A percentile compares a stretch with the other conserved stretches of the same genome.
These are phyloP conservation scores for Epinephelus moara DNA, from an alignment of 2,113 vertebrate species.

Conservation along the genomic window DNA sequence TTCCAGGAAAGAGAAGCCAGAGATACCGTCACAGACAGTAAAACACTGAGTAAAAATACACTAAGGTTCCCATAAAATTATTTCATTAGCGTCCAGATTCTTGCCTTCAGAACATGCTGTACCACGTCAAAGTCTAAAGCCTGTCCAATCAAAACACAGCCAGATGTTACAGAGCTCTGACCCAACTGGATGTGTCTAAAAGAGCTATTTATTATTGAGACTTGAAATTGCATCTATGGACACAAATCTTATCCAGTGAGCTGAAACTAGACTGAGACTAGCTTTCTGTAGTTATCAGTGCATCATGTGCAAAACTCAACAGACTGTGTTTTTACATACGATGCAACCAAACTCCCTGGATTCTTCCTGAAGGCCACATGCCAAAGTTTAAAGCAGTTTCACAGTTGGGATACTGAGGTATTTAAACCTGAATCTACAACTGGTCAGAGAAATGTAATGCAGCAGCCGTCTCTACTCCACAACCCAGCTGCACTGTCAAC, in stretches of 20 bases:
- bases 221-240: slow-evolving; percentile 6
- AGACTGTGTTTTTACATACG: neutral
- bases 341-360: slow-evolving; percentile 20
- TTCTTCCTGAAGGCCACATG: slow-evolving; percentile 10
- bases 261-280: slow-evolving; percentile 1
- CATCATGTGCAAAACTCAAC: slow-evolving; percentile 12
- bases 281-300: neutral
- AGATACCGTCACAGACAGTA: slow-evolving; percentile 67
- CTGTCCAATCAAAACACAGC: slow-evolving; percentile 79
- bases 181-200: slow-evolving; percentile 33
- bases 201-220: slow-evolving; percentile 9
- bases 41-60: slow-evolving; percentile 66
- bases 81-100: slow-evolving; percentile 62
- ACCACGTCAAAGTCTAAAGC: slow-evolving; percentile 56
- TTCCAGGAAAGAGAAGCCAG: slow-evolving; percentile 52
- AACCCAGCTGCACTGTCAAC: slow-evolving; percentile 51
- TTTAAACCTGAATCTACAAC: slow-evolving; percentile 36
- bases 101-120: slow-evolving; percentile 57
- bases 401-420: slow-evolving; percentile 23
- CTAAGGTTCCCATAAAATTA: slow-evolving; percentile 63
- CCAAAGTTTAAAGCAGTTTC: slow-evolving; percentile 57
- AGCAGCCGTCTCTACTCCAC: slow-evolving; percentile 34
- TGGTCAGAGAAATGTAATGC: slow-evolving; percentile 28
- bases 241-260: neutral
- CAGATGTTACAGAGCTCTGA: slow-evolving; percentile 68